phyloP scores from a whole-genome alignment of 2,888 invertebrate species.

The Polydrusus tereticollis region DNA sequence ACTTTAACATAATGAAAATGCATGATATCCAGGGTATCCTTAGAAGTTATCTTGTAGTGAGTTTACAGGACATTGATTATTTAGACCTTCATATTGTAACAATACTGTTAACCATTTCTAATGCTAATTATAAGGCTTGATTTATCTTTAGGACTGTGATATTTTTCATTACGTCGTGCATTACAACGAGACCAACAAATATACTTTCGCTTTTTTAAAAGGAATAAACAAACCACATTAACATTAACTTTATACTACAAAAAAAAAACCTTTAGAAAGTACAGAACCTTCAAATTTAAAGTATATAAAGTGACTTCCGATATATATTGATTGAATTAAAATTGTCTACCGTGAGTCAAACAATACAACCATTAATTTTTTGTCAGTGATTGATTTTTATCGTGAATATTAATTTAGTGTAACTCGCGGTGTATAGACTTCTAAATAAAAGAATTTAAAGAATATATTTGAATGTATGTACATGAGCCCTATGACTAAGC shows the following conservation, averaged over 20 bases:
- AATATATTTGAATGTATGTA: background rate
- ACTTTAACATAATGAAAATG: too few relatives aligned
- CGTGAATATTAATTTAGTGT: background rate
- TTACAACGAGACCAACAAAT: too few relatives aligned
- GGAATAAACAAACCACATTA: too few relatives aligned
- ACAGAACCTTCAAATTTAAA: conserved; percentile 11
- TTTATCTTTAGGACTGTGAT: too few relatives aligned
- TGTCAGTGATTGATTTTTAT: conserved; percentile 14
- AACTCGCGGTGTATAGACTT: background rate
- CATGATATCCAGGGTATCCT: too few relatives aligned
- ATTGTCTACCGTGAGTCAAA: conserved; percentile 8
- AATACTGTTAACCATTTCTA: too few relatives aligned
- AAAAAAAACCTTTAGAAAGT: conserved; percentile 9
- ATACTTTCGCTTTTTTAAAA: too few relatives aligned
- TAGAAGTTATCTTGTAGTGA: too few relatives aligned
- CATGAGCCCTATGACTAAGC: background rate
- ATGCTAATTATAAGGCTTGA: too few relatives aligned
- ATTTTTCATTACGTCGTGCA: too few relatives aligned
- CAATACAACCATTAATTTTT: conserved; percentile 21
- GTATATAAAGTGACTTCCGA: conserved; percentile 16
- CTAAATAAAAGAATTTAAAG: background rate
- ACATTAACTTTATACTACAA: background rate
- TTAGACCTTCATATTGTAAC: too few relatives aligned
- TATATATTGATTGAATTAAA: conserved; percentile 12
- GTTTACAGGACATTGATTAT: too few relatives aligned